Conservation (phyloP, 2,888 invertebrate species). For the Tuta absoluta region DNA sequence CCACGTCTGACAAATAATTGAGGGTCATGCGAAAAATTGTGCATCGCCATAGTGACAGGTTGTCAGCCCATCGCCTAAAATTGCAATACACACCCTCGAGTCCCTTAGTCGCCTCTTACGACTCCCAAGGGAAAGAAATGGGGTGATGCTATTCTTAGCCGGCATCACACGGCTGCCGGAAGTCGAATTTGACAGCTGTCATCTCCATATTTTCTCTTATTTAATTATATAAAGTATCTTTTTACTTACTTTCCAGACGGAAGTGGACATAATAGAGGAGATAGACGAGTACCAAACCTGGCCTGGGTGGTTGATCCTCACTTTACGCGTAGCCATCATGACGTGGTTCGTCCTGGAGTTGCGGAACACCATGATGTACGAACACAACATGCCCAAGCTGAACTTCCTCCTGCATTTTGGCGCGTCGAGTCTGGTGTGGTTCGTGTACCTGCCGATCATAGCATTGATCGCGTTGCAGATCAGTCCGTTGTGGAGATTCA, state of each 20-base stretch:
- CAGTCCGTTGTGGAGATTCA: slow-evolving; percentile 97
- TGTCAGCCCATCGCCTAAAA: too few relatives aligned
- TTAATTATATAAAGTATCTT: too few relatives aligned
- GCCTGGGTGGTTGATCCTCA: slow-evolving; percentile 97
- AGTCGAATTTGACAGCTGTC: too few relatives aligned
- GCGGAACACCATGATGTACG: slow-evolving; percentile 79
- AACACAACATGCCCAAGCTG: slow-evolving; percentile 85
- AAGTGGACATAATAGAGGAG: slow-evolving; percentile 97
- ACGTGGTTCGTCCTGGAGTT: slow-evolving; percentile 92
- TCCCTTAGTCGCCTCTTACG: too few relatives aligned
- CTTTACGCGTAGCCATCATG: slow-evolving; percentile 92
- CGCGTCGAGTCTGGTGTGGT: slow-evolving; percentile 98
- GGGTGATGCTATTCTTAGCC: too few relatives aligned
- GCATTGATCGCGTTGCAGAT: slow-evolving; percentile 96
- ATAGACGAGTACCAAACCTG: slow-evolving; percentile 98
- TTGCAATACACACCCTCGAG: too few relatives aligned
- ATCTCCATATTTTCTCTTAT: too few relatives aligned
- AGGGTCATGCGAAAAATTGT: too few relatives aligned
- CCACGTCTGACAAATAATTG: too few relatives aligned
- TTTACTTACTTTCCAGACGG: slow-evolving; percentile 84
- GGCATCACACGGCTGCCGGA: too few relatives aligned
- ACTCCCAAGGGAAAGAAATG: too few relatives aligned
- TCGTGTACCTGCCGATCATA: slow-evolving; percentile 97
- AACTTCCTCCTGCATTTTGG: slow-evolving; percentile 98
- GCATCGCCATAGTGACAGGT: too few relatives aligned